Conservation (phyloP, 2,797 vertebrate species). For the Centroberyx gerrardi region DNA sequence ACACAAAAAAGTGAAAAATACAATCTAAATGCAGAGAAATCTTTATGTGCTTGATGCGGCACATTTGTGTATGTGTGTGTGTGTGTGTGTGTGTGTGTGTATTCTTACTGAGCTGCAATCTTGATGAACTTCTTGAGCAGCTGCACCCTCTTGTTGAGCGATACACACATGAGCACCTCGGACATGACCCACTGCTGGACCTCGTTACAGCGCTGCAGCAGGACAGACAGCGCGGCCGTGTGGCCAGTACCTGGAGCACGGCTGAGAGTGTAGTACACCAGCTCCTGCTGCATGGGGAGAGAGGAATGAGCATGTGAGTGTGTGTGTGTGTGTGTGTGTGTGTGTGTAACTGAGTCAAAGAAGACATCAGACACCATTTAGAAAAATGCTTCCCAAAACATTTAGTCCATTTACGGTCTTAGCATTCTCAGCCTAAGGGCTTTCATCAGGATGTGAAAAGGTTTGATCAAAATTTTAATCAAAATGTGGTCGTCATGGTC, state of each 20-base stretch:
- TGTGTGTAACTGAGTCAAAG: not conserved
- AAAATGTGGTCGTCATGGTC: no score
- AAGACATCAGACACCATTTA: not conserved
- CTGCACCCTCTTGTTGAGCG: slow-evolving; percentile 95
- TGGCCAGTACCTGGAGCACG: slow-evolving; percentile 90
- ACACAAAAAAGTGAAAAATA: not conserved
- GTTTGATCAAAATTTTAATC: no score
- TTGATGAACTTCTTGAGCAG: slow-evolving; percentile 99
- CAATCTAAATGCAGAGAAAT: not conserved
- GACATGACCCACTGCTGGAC: slow-evolving; percentile 99
- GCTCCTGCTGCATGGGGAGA: slow-evolving; percentile 90
- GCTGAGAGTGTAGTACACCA: slow-evolving; percentile 97
- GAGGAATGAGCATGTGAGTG: not conserved
- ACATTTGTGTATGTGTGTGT: not conserved
- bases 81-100: not conserved
- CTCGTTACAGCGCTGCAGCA: slow-evolving; percentile 96
- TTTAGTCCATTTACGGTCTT: not conserved
- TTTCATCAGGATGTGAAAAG: not conserved
- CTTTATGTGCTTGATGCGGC: fast-evolving
- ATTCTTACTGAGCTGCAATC: slow-evolving; percentile 97
- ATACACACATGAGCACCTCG: slow-evolving; percentile 94
- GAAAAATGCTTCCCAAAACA: not conserved
- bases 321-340: slow-evolving; percentile 17
- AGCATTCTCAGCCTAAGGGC: not conserved
- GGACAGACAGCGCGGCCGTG: slow-evolving; percentile 92